phyloP scores from a whole-genome alignment of 2,888 invertebrate genomes.

The Drosophila diplacantha region DNA sequence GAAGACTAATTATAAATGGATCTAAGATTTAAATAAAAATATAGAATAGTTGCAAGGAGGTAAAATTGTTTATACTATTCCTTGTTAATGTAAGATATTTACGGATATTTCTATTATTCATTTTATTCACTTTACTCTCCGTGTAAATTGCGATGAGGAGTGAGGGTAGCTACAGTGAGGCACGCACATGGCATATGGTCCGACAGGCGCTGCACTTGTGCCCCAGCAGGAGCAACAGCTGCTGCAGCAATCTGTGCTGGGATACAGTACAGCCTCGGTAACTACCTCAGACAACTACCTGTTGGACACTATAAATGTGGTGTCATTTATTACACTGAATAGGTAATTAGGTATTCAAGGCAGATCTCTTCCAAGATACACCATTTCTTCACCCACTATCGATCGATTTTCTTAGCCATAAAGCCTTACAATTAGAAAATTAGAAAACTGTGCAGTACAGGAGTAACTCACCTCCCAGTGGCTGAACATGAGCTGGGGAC shows the following conservation, averaged over 20 bases:
- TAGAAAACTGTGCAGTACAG: constrained; percentile 10
- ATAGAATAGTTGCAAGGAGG: not conserved
- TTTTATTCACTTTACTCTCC: not conserved
- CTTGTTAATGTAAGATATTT: not conserved
- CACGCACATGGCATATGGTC: constrained; percentile 48
- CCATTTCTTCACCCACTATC: too few relatives aligned
- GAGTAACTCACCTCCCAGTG: constrained; percentile 93
- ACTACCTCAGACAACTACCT: not conserved
- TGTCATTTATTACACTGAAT: not conserved
- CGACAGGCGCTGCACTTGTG: constrained; percentile 55
- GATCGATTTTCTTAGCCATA: not conserved
- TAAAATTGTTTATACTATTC: not conserved
- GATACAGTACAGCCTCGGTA: constrained; percentile 13
- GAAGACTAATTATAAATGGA: too few relatives aligned
- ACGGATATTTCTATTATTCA: too few relatives aligned
- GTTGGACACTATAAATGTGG: too few relatives aligned
- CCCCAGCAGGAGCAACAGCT: constrained; percentile 45
- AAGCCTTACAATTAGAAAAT: not conserved
- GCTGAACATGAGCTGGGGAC: constrained; percentile 96
- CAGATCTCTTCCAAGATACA: not conserved
- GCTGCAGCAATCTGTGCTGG: constrained; percentile 29
- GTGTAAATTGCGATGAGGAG: constrained; percentile 3
- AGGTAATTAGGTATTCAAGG: not conserved
- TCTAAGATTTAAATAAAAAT: not conserved
- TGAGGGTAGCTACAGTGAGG: constrained; percentile 17